These are phyloP conservation scores for Cataglyphis cursor DNA, from an alignment of 2,888 invertebrate species.

Conservation along the genomic window DNA sequence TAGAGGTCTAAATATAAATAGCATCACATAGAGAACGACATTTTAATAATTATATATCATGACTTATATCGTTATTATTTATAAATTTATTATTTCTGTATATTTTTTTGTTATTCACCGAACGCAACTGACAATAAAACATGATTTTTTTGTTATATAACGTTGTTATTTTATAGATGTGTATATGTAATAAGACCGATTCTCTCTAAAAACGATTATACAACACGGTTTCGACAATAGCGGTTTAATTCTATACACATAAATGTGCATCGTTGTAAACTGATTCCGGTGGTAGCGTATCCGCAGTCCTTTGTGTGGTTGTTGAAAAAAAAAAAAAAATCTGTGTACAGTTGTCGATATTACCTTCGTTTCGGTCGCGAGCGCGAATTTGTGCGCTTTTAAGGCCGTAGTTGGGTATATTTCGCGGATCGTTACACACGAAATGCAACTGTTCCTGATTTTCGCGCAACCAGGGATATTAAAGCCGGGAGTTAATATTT, in stretches of 20 bases:
- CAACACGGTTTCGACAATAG: slow-evolving; percentile 33
- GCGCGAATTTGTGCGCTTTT: slow-evolving; percentile 49
- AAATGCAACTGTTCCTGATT: slow-evolving; percentile 58
- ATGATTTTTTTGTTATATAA: slow-evolving; percentile 38
- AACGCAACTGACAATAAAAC: slow-evolving; percentile 42
- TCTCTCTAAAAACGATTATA: slow-evolving; percentile 26
- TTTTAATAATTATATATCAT: slow-evolving; percentile 16
- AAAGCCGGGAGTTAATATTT: slow-evolving; percentile 56
- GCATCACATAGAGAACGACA: slow-evolving; percentile 18
- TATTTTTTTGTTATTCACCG: slow-evolving; percentile 46
- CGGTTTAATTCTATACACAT: slow-evolving; percentile 46
- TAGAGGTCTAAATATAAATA: slow-evolving; percentile 9
- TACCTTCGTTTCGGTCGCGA: slow-evolving; percentile 45
- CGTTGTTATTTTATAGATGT: slow-evolving; percentile 38
- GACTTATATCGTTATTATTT: slow-evolving; percentile 42
- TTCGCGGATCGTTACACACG: slow-evolving; percentile 56
- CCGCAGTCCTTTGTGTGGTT: slow-evolving; percentile 47
- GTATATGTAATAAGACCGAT: slow-evolving; percentile 25
- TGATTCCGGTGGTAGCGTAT: slow-evolving; percentile 73
- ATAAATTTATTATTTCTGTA: slow-evolving; percentile 44
- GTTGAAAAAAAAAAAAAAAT: slow-evolving; percentile 34
- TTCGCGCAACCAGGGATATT: slow-evolving; percentile 50
- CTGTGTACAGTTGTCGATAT: slow-evolving; percentile 63
- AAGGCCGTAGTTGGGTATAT: slow-evolving; percentile 50
- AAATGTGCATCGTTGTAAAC: slow-evolving; percentile 63